Conservation (phyloP, 2,888 invertebrate species). For the Amphipyra tragopoginis region DNA sequence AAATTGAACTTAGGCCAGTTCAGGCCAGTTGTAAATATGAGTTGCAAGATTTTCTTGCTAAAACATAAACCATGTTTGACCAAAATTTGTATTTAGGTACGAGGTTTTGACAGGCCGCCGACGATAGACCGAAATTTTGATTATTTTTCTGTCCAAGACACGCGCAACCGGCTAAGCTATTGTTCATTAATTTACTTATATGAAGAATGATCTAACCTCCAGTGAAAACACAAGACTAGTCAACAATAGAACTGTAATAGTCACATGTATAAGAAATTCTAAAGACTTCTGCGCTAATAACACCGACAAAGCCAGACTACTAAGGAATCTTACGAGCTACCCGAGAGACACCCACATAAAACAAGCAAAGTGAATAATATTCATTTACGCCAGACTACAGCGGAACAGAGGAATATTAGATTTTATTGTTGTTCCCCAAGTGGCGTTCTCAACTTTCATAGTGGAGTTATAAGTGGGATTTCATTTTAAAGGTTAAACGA, state of each 20-base stretch:
- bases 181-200: not conserved
- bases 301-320: conserved; percentile 35
- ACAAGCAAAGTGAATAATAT: conserved; percentile 41
- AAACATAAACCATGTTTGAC: too few relatives aligned
- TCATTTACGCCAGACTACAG: conserved; percentile 36
- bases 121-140: not conserved
- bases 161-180: not conserved
- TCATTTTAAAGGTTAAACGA: conserved; percentile 16
- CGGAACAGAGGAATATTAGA: conserved; percentile 33
- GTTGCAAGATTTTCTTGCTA: too few relatives aligned
- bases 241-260: too few relatives aligned
- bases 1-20: too few relatives aligned
- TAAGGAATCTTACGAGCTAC: conserved; percentile 23
- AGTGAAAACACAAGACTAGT: conserved; percentile 2
- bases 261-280: conserved; percentile 11
- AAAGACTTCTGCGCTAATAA: conserved; percentile 7
- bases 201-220: not conserved
- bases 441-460: conserved; percentile 18
- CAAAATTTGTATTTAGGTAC: too few relatives aligned
- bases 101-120: too few relatives aligned
- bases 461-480: conserved; percentile 16
- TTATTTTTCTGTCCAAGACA: not conserved
- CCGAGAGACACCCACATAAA: conserved; percentile 34
- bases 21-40: too few relatives aligned
- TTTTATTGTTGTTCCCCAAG: conserved; percentile 36